Base-by-base conservation (phyloP, 2,888 invertebrate genomes). In the Agonopterix alstromeriana region DNA sequence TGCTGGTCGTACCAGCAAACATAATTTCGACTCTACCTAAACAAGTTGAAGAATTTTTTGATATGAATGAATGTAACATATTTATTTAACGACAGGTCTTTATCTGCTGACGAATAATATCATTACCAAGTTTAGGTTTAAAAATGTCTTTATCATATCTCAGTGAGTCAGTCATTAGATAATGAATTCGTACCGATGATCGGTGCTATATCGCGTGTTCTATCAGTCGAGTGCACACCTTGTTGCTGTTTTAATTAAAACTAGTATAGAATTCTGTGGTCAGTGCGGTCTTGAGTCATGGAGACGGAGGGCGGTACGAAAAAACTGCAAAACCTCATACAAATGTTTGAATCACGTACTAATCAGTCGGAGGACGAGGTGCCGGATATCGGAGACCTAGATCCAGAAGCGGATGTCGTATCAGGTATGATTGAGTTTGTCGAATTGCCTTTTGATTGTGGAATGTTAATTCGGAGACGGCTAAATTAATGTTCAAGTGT, bases 331-430 rank as follows among this genome's bases (percentile, higher is more conserved):
- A 63, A 76, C 59, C 70, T 86, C 36, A 87, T 87, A 58, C 66
- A 82, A 54, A 76, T 85, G 70, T 87, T 85, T 50, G 87, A 87
- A 63, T 57, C 69, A n/a, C 69, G 72, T 36, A 57, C 55, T 35
- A 74, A 67, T 54, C 47, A 53, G 14, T 49, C 50, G 9, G 72
- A 67, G 42, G 72, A 65, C 43, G 69, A 65, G 47, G 69, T 73
- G 50, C 60, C 63, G 56, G 70, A 73, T 57, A 60, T 66, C 60
- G 58, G 52, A 9, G 60, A 60, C 54, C 58, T 58, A 49, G 58
- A 62, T 47, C 55, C 55, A 50, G 70, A 67, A 57, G 65, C 71
- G 8, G 67, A 60, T 52, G 66, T 52, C 10, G 62, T 60, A 48
- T 48, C 70, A 55, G 70, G 73, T 73, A 73, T 52, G 56, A 44